Percentiles rank a stretch among this genome's conserved stretches.
Evolutionary conservation across 2,113 vertebrate genomes (phyloP).

Genomic region (Chionomys nivalis): DNA sequence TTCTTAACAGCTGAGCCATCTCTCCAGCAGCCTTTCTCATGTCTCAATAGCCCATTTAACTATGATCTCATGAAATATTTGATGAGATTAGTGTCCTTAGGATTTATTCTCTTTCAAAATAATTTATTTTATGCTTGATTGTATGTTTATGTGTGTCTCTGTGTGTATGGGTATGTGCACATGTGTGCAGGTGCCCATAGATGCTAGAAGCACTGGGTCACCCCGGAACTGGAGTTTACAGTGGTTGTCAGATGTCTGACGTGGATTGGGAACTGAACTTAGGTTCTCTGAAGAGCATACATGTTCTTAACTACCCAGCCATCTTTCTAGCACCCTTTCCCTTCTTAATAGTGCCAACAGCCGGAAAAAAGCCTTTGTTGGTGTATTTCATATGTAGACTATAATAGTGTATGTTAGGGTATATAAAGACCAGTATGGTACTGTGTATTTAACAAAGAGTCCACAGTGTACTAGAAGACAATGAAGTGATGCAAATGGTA

Average conservation of each 20-base stretch:
- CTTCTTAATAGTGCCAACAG: not conserved
- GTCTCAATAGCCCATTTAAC: not conserved
- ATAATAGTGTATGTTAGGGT: not conserved
- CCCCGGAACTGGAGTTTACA: not conserved
- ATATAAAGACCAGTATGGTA: not conserved
- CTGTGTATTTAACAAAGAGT: not conserved
- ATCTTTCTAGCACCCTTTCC: not conserved
- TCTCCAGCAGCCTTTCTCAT: too few species aligned
- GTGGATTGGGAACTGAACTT: not conserved
- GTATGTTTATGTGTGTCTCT: not conserved
- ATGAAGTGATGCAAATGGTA: slow-evolving; percentile 2
- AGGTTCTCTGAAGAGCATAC: not conserved
- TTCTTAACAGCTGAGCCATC: too few species aligned
- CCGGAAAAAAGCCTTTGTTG: not conserved
- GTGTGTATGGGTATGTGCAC: not conserved
- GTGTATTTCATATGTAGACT: not conserved
- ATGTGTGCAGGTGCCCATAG: not conserved
- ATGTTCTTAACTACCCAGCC: not conserved
- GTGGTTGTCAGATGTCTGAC: not conserved
- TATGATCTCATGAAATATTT: not conserved
- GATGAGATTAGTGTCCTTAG: not conserved
- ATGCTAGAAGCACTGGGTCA: not conserved
- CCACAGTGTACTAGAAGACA: not conserved
- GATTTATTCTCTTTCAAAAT: not conserved
- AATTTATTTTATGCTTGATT: not conserved